Base-by-base conservation (phyloP, 2,797 vertebrate genomes). In the Choloepus didactylus region DNA sequence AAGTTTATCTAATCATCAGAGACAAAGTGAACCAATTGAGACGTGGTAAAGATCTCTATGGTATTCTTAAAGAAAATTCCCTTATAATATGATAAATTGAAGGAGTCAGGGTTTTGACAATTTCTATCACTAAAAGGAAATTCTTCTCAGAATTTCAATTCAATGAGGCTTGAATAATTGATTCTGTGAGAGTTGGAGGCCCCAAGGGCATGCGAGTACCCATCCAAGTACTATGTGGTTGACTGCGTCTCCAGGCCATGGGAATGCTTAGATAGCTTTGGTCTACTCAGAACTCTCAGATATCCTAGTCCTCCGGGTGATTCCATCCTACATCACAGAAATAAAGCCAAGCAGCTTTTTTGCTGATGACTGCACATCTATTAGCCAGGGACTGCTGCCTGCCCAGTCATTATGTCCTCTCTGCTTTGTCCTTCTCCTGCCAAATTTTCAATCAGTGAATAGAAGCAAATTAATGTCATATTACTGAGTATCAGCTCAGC, bases 121-220 rank as follows among this genome's bases (percentile, higher is more conserved):
- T 77, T 79, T 93, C 9, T 94, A 75, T 18, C 41, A 83, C 21
- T 88, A 83, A 87, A 92, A 70, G 51, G 77, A 94, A 93, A 49
- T 82, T 86, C 69, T 95, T 95, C 97, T 94, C 66, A 95, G 82
- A 89, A 80, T 73, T 94, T 64, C 56, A 87, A 41, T 80, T 84
- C 38, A 87, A 10, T 66, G 46, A n/a, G 16, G 14, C 54, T 95
- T 81, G 64, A 81, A 83, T 75, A 91, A 91, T 88, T 86, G 81
- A 69, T 93, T 96, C 59, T 95, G n/a, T 87, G 85, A 85, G 64
- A 94, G 18, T 29, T 79, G 41, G 81, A 90, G 15, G 27, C 72
- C 92, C 81, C 23, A 64, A 51, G 75, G 46, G 11, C 41, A 60
- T 21, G 25, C 2, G 23, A 41, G 10, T 89, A 69, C 12, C 27